A percentile compares a stretch with the other conserved stretches of the same genome.
Evolutionary conservation across 2,797 vertebrate species (phyloP).

Genomic region (Cryptoprocta ferox): DNA sequence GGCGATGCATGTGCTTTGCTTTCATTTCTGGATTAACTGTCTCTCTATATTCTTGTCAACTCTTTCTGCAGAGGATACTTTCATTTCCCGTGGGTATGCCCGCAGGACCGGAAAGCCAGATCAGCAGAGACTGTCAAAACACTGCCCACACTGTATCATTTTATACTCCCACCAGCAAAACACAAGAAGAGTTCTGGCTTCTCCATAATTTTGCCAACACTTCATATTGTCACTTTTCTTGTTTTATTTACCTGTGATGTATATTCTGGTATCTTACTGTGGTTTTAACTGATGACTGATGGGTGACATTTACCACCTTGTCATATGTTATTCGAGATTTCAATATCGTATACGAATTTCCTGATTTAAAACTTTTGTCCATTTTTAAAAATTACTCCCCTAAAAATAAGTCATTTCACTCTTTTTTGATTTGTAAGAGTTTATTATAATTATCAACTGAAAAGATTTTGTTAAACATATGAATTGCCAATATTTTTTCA

Average conservation of each 20-base stretch:
- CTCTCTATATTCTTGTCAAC: neutral
- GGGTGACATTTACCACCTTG: neutral
- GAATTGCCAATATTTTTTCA: neutral
- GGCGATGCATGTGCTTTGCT: too few species aligned
- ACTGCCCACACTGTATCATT: neutral
- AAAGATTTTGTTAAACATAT: neutral
- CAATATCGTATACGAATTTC: neutral
- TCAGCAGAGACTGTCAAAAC: neutral
- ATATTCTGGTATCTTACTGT: neutral
- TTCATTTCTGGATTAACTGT: neutral
- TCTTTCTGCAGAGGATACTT: neutral
- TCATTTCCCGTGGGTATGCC: too few species aligned
- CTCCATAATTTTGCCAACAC: too few species aligned
- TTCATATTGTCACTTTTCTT: neutral
- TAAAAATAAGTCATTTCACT: neutral
- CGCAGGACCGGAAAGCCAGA: neutral
- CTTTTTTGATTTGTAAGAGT: neutral
- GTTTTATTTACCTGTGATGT: neutral
- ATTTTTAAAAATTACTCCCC: neutral
- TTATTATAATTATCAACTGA: neutral
- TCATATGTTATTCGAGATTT: neutral
- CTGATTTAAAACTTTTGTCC: neutral
- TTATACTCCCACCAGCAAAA: neutral
- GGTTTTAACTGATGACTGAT: neutral
- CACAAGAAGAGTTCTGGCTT: neutral